Evolutionary conservation across 2,888 invertebrate species (phyloP).

Genomic region (Linhomoeus sp.): DNA sequence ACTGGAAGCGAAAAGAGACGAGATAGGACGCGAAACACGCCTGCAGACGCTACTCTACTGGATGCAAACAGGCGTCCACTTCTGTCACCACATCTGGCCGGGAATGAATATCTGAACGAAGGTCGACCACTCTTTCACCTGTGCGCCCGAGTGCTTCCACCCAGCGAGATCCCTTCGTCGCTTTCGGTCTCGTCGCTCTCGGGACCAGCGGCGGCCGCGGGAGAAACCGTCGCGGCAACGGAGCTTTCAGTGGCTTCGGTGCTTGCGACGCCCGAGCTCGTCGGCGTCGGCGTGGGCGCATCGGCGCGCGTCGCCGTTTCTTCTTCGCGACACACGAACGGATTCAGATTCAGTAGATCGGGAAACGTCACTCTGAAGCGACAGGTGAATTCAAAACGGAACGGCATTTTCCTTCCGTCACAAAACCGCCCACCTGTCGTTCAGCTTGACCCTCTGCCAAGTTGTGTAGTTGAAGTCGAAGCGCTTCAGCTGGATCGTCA

Average conservation of each 20-base stretch:
- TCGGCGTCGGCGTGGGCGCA: no score
- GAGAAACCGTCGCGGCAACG: no score
- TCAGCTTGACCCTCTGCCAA: constrained; percentile 62
- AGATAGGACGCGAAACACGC: no score
- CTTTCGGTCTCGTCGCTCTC: neutral
- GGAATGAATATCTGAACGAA: no score
- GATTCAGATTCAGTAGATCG: constrained; percentile 53
- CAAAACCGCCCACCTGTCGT: constrained; percentile 51
- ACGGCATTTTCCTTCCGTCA: neutral
- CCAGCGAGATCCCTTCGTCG: neutral
- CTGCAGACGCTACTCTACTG: no score
- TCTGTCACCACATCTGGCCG: no score
- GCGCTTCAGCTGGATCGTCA: constrained; percentile 64
- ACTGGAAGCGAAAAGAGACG: no score
- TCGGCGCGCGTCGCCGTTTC: neutral
- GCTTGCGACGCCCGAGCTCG: no score
- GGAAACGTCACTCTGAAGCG: constrained; percentile 54
- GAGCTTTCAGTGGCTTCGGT: no score
- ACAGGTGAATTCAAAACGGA: constrained; percentile 10
- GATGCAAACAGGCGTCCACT: no score
- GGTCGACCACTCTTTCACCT: neutral
- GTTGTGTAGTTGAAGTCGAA: constrained; percentile 71
- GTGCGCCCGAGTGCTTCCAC: neutral
- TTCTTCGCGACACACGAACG: constrained; percentile 38
- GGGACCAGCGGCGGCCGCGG: no score